Conservation (phyloP, 2,797 vertebrate species). For the Orestias chungarensis region DNA sequence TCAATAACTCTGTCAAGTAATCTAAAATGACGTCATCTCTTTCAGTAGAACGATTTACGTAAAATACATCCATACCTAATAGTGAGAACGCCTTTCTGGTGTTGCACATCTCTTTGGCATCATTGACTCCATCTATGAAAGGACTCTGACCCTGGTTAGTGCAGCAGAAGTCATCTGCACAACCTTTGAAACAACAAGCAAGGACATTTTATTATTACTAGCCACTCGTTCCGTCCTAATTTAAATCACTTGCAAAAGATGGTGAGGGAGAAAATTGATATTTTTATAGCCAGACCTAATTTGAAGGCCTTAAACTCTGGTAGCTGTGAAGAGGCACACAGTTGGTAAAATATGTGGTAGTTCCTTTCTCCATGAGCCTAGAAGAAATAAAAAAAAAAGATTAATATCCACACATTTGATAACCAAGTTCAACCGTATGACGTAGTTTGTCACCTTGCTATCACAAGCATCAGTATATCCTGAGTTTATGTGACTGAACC, state of each 20-base stretch:
- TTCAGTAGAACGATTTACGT: too few relatives aligned
- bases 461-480: neutral
- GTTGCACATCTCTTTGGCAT: constrained; percentile 87
- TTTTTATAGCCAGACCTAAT: constrained; percentile 81
- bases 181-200: constrained; percentile 76
- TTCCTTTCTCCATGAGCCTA: constrained; percentile 94
- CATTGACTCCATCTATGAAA: constrained; percentile 89
- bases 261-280: neutral
- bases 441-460: neutral
- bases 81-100: constrained; percentile 90
- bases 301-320: constrained; percentile 91
- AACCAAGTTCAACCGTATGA: neutral
- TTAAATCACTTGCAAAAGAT: neutral
- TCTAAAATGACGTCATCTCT: neutral
- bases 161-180: constrained; percentile 86
- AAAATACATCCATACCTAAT: constrained; percentile 80
- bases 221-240: neutral
- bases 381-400: constrained; percentile 53
- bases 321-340: constrained; percentile 92
- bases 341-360: constrained; percentile 98
- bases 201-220: constrained; percentile 7
- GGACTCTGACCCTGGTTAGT: constrained; percentile 92
- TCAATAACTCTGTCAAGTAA: neutral
- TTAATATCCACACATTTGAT: neutral
- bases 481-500: neutral